Evolutionary conservation across 1,140 invertebrate genomes (phyloP).

Genomic region (Belonocnema kinseyi): DNA sequence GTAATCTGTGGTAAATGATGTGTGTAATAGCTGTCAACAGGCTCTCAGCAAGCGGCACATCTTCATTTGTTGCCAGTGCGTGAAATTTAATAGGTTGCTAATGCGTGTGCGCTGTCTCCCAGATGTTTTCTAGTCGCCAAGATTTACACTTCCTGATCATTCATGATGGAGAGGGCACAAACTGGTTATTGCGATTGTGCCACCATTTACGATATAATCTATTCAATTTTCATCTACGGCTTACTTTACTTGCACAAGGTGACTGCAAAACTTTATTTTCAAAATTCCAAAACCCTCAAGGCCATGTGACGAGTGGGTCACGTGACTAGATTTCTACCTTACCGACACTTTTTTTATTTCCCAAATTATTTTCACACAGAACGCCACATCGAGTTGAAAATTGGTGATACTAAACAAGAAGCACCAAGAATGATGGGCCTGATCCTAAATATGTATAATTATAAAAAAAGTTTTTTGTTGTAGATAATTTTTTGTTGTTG

Average conservation of each 20-base stretch:
- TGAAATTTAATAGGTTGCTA: constrained; percentile 40
- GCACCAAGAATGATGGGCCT: too few species aligned
- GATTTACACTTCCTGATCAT: constrained; percentile 17
- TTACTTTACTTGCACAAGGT: not conserved
- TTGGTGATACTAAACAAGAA: too few species aligned
- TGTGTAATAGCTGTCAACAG: constrained; percentile 62
- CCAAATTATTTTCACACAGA: too few species aligned
- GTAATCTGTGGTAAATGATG: constrained; percentile 60
- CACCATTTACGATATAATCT: constrained; percentile 6
- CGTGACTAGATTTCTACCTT: too few species aligned
- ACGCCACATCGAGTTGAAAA: too few species aligned
- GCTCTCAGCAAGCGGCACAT: constrained; percentile 54
- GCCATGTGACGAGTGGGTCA: too few species aligned
- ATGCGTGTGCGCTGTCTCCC: constrained; percentile 38
- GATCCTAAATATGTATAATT: too few species aligned
- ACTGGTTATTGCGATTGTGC: constrained; percentile 10
- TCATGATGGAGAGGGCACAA: not conserved
- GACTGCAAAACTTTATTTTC: too few species aligned
- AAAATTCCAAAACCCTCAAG: too few species aligned
- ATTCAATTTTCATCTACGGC: not conserved
- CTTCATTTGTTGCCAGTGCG: constrained; percentile 58
- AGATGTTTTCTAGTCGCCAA: constrained; percentile 21
- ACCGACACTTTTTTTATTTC: too few species aligned
- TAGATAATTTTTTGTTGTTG: too few species aligned
- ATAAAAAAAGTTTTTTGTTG: too few species aligned